Percentiles rank a stretch among this genome's conserved stretches.
phyloP scores from a whole-genome alignment of 2,113 vertebrate species.

The Colossoma macropomum region DNA sequence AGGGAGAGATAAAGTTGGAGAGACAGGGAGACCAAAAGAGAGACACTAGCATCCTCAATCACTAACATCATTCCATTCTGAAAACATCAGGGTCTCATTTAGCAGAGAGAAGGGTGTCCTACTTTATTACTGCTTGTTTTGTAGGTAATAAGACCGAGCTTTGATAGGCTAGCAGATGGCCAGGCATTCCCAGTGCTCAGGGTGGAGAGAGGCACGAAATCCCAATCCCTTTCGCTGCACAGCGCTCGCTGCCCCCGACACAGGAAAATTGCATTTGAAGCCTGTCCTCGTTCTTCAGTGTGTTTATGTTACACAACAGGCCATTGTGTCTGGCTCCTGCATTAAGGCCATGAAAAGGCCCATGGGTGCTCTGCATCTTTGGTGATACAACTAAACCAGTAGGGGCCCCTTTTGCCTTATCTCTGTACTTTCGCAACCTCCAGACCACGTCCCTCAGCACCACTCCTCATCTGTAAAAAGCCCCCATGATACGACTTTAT shows the following conservation, averaged over 20 bases:
- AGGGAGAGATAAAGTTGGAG: background rate
- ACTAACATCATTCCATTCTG: background rate
- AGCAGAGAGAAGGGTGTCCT: background rate
- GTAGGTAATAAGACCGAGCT: background rate
- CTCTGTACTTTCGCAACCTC: background rate
- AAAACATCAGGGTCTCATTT: background rate
- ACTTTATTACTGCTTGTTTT: background rate
- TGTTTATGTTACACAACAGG: constrained; percentile 67
- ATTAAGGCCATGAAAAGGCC: constrained; percentile 65
- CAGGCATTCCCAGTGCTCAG: background rate
- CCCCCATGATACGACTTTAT: background rate
- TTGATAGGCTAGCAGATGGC: constrained; percentile 1
- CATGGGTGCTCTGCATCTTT: constrained; percentile 16
- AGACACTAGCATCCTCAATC: background rate
- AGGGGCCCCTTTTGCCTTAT: constrained; percentile 42
- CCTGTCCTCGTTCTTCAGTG: constrained; percentile 61
- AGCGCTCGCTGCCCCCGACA: constrained; percentile 57
- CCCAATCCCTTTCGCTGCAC: constrained; percentile 53
- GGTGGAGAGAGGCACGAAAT: constrained; percentile 32
- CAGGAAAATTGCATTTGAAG: constrained; percentile 68
- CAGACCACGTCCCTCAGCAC: background rate
- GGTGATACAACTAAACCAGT: constrained; percentile 11
- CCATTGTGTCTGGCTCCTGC: constrained; percentile 74
- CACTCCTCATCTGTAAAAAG: background rate
- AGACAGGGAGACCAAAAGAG: background rate